Evolutionary conservation across 2,888 invertebrate genomes (phyloP), one percentile per base, ranked within the genome.

Genomic region (Cyclophora punctaria): DNA sequence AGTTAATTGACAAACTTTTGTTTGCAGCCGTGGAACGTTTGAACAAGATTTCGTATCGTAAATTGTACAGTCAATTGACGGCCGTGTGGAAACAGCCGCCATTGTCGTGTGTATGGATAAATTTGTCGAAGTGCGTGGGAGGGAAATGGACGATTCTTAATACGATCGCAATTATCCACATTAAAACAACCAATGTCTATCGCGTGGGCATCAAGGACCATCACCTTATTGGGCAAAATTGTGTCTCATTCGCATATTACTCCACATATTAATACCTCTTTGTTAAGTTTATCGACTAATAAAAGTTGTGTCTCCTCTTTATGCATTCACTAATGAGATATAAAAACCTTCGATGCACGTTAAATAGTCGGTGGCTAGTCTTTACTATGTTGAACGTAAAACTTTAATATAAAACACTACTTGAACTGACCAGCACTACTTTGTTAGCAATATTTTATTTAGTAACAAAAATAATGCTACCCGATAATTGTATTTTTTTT

Each of bases 141-240:
- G 75, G 69, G 70, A 54, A 73, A 62, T 67, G 64, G 73, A 73
- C 75, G 71, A 69, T 71, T 80, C 82, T 80, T 80, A 85, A 82
- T 84, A 80, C 66, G 71, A 69, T 69, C 73, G 67, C 86, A 86
- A 87, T 86, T 86, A 83, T 80, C 75, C 67, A 73, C 75, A 80
- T 84, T 83, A 82, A 84, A 78, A 80, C 75, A 73, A 71, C 78
- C 79, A 75, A 84, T 81, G 80, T 71, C 61, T 68, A 62, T 63
- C 59, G 76, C 73, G 85, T 85, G 82, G 83, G 83, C 69, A 64
- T 64, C 85, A 83, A 86, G 87, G 87, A 64, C 69, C 63, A 64
- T 58, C 59, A 51, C 86, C 83, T 67, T 85, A 71, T 86, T 78
- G 71, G 81, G 84, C 50, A 68, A 78, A 78, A 80, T 77, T 81